Percentiles rank a stretch among this genome's conserved stretches.
phyloP scores from a whole-genome alignment of 2,888 invertebrate species.

The Perizoma affinitatum region DNA sequence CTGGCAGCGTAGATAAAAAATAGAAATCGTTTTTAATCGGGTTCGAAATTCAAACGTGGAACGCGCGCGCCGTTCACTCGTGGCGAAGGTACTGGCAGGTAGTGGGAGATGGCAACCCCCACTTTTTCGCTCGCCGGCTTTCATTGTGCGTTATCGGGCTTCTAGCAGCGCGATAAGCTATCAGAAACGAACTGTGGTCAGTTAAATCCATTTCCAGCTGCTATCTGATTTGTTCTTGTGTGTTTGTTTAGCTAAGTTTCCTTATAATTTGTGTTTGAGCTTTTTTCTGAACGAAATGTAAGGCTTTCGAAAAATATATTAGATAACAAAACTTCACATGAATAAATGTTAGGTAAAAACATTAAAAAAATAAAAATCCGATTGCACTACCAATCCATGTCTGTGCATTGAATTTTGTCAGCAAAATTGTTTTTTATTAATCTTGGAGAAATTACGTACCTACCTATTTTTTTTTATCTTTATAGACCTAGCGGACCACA shows the following conservation, averaged over 20 bases:
- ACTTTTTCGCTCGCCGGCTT: constrained; percentile 57
- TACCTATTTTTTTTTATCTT: too few relatives aligned
- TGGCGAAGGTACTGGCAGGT: constrained; percentile 66
- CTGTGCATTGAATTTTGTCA: too few relatives aligned
- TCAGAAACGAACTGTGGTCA: constrained; percentile 46
- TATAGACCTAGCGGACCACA: too few relatives aligned
- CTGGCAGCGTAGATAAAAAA: constrained; percentile 31
- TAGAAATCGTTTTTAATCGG: constrained; percentile 29
- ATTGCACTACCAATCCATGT: too few relatives aligned
- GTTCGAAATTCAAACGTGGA: constrained; percentile 40
- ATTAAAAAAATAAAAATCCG: too few relatives aligned
- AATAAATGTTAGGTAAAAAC: too few relatives aligned
- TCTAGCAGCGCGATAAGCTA: constrained; percentile 67
- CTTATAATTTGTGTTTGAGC: too few relatives aligned
- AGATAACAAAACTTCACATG: too few relatives aligned
- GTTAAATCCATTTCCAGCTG: neutral
- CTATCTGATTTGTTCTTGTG: constrained; percentile 6
- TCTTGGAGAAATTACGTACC: too few relatives aligned
- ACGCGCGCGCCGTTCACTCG: constrained; percentile 59
- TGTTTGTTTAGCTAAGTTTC: neutral
- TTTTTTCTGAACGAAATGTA: neutral
- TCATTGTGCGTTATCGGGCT: constrained; percentile 51
- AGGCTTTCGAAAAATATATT: neutral
- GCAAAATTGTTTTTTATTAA: too few relatives aligned
- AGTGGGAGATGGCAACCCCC: constrained; percentile 50